A percentile compares a stretch with the other conserved stretches of the same genome.
Conservation (phyloP, 2,888 invertebrate genomes). For the Antitype chi region DNA sequence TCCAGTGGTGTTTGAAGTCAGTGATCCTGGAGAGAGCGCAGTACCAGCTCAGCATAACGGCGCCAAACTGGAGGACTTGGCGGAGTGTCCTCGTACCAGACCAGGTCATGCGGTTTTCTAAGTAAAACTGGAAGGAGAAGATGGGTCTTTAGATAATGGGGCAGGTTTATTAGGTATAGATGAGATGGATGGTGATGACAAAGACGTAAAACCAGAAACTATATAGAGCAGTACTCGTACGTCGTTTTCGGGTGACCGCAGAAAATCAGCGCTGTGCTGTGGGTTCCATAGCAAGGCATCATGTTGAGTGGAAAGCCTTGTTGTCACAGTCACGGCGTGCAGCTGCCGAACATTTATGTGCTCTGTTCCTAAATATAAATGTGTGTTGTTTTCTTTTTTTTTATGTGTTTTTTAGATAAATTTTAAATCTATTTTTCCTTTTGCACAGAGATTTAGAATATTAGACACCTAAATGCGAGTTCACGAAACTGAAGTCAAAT, state of each 20-base stretch:
- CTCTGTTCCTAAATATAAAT: too few relatives aligned
- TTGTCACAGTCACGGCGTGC: too few relatives aligned
- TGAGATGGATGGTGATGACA: not conserved
- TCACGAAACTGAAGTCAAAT: not conserved
- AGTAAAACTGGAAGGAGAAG: constrained; percentile 92
- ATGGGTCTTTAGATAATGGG: not conserved
- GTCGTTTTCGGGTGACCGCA: too few relatives aligned
- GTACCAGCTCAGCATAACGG: constrained; percentile 95
- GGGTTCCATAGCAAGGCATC: too few relatives aligned
- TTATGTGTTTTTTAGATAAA: too few relatives aligned
- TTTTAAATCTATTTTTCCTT: too few relatives aligned
- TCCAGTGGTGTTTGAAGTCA: constrained; percentile 99
- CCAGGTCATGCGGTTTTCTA: constrained; percentile 96
- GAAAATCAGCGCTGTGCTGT: too few relatives aligned
- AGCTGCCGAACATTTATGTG: too few relatives aligned
- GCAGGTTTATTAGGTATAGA: not conserved
- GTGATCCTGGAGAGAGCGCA: constrained; percentile 97
- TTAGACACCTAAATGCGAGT: too few relatives aligned
- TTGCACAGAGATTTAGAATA: not conserved
- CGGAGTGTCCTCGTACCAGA: constrained; percentile 94
- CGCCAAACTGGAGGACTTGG: constrained; percentile 95
- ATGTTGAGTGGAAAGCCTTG: too few relatives aligned
- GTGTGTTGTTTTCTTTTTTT: too few relatives aligned
- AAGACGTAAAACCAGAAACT: not conserved
- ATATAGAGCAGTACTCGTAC: not conserved